Conservation (phyloP, 2,113 vertebrate species). For the Dipodomys merriami region DNA sequence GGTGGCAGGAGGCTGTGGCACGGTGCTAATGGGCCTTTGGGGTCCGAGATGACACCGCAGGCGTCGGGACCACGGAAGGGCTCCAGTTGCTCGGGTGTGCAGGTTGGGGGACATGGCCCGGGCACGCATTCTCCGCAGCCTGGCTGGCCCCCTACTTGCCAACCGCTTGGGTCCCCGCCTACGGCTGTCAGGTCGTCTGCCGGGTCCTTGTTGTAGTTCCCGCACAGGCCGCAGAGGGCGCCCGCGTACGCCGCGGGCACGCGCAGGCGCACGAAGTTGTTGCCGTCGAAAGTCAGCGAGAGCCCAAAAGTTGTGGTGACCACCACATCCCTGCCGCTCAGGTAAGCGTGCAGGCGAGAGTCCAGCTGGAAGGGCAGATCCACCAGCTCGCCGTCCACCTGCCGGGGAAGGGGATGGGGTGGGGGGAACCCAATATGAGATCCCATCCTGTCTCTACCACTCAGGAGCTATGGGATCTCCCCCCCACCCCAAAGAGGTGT, state of each 20-base stretch:
- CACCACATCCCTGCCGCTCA: conserved; percentile 74
- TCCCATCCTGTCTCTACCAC: no score
- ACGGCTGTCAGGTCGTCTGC: conserved; percentile 65
- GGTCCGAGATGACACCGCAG: conserved; percentile 81
- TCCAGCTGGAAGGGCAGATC: conserved; percentile 78
- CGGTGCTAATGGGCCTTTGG: conserved; percentile 74
- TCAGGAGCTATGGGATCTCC: background rate
- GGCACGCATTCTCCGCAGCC: conserved; percentile 57
- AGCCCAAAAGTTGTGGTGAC: conserved; percentile 74
- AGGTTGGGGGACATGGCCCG: fast-evolving
- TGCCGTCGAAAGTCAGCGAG: conserved; percentile 73
- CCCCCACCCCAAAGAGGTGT: background rate
- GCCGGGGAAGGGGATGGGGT: background rate
- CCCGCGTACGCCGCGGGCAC: conserved; percentile 80
- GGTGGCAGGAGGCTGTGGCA: conserved; percentile 80
- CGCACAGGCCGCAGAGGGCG: conserved; percentile 83
- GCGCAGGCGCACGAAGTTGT: conserved; percentile 64
- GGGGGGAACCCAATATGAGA: no score
- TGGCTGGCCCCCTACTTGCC: conserved; percentile 76
- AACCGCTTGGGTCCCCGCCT: conserved; percentile 53
- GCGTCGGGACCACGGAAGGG: conserved; percentile 52
- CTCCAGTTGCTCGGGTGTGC: conserved; percentile 45
- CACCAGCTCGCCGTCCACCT: conserved; percentile 81
- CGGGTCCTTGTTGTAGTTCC: conserved; percentile 79
- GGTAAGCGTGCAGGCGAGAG: conserved; percentile 39